A percentile compares a stretch with the other conserved stretches of the same genome.
phyloP scores from a whole-genome alignment of 2,888 invertebrate genomes.

The Leptogaster cylindrica region DNA sequence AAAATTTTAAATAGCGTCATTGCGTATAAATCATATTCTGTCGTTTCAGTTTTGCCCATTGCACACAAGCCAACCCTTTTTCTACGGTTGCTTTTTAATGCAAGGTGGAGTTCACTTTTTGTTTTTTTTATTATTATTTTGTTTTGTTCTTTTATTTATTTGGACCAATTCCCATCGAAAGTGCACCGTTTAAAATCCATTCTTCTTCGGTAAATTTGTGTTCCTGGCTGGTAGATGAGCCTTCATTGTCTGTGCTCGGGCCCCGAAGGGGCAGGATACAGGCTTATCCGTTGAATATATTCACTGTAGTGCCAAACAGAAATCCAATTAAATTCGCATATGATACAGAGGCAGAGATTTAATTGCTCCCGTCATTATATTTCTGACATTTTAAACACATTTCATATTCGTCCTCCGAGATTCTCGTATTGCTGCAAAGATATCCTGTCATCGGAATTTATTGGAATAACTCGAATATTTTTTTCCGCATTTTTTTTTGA shows the following conservation, averaged over 20 bases:
- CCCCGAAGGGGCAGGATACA: background rate
- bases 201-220: conserved; percentile 14
- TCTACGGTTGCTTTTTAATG: background rate
- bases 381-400: conserved; percentile 41
- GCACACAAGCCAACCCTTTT: background rate
- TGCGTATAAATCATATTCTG: conserved; percentile 29
- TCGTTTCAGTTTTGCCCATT: background rate
- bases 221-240: background rate
- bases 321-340: conserved; percentile 44
- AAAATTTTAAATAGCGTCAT: conserved; percentile 40
- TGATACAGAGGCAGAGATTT: conserved; percentile 32
- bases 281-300: background rate
- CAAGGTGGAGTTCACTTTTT: conserved; percentile 1
- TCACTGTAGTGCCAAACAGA: conserved; percentile 37
- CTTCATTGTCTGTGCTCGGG: background rate
- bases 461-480: no score
- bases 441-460: no score
- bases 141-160: no score
- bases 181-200: conserved; percentile 24
- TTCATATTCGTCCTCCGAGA: conserved; percentile 26
- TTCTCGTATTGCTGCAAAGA: no score
- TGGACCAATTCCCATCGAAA: conserved; percentile 8
- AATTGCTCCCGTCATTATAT: conserved; percentile 43
- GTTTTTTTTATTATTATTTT: no score
- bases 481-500: no score